phyloP scores from a whole-genome alignment of 2,113 vertebrate species.

The Neopipo cinnamomea region DNA sequence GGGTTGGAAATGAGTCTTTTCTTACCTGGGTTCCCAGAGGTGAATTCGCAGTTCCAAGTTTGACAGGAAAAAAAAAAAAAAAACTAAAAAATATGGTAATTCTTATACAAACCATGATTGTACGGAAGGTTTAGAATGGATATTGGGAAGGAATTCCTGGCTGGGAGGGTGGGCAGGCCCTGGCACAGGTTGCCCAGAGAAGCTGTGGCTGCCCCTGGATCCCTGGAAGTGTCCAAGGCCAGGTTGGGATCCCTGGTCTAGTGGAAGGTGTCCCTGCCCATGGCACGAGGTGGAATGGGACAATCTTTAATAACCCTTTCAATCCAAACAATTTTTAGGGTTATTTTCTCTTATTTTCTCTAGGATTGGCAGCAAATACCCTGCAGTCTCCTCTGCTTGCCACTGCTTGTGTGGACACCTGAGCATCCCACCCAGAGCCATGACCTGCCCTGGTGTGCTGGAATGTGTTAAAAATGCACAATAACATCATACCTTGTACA shows the following conservation, averaged over 20 bases:
- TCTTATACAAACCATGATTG: background rate
- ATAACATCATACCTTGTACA: background rate
- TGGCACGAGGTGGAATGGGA: background rate
- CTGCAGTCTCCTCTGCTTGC: background rate
- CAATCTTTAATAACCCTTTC: fast-evolving
- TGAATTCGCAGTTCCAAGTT: background rate
- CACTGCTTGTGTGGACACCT: fast-evolving
- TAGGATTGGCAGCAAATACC: background rate
- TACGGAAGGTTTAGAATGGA: no score
- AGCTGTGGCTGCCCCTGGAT: background rate
- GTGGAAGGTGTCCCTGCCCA: background rate
- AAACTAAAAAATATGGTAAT: no score
- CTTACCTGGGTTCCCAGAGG: background rate
- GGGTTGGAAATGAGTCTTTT: background rate
- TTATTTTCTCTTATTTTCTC: background rate
- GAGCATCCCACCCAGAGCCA: background rate
- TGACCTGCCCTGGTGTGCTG: fast-evolving
- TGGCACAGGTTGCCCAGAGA: background rate
- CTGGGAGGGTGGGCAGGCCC: background rate
- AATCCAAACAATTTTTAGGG: background rate
- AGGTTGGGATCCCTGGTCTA: background rate
- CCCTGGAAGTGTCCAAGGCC: background rate
- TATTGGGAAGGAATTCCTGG: background rate
- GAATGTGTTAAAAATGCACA: background rate
- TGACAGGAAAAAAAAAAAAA: background rate